These are phyloP conservation scores for Symphodus melops DNA, from an alignment of 2,113 vertebrate species.

Conservation along the genomic window DNA sequence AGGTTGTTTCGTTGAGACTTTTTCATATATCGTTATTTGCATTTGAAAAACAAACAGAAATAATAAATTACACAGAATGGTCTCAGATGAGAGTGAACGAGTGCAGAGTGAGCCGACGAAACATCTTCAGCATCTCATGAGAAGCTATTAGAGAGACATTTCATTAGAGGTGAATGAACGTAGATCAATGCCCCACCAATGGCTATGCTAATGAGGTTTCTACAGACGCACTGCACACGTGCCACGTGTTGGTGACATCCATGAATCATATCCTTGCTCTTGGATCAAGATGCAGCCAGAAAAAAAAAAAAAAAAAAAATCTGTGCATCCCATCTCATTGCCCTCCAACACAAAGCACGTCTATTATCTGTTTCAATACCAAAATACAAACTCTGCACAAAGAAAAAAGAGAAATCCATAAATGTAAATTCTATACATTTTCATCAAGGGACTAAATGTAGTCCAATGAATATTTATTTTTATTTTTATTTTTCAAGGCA, in stretches of 20 bases:
- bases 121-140: slow-evolving; percentile 72
- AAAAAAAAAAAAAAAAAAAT: slow-evolving; percentile 29
- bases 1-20: background rate
- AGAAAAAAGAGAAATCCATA: background rate
- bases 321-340: background rate
- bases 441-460: too few species aligned
- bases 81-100: slow-evolving; percentile 1
- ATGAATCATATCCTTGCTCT: slow-evolving; percentile 11
- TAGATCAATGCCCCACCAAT: slow-evolving; percentile 65
- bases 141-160: slow-evolving; percentile 70
- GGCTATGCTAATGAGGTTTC: slow-evolving; percentile 48
- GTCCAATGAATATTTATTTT: too few species aligned
- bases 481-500: too few species aligned
- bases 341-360: background rate
- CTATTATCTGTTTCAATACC: background rate
- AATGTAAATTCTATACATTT: too few species aligned
- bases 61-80: background rate
- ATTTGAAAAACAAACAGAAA: background rate
- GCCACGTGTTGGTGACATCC: background rate
- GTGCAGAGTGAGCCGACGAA: slow-evolving; percentile 20
- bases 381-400: background rate
- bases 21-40: background rate
- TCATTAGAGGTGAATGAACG: slow-evolving; percentile 76
- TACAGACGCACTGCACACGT: background rate
- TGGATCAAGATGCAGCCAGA: slow-evolving; percentile 9